Base-by-base conservation (phyloP, 2,797 vertebrate genomes). In the Limosa lapponica region DNA sequence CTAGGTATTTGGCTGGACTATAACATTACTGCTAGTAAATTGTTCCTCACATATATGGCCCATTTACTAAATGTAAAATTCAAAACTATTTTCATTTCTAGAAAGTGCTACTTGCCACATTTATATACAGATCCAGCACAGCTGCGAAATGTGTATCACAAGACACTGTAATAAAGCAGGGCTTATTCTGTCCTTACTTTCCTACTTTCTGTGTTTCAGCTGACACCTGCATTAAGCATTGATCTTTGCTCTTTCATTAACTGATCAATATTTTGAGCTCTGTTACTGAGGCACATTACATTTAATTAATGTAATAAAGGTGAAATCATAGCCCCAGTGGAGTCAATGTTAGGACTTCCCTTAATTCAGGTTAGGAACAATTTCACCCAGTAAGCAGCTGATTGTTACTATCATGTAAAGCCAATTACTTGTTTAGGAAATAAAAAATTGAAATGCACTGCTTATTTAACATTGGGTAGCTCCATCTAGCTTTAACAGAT, bases 291-390 rank as follows among this genome's bases (percentile, higher is more conserved):
- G 12, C 5, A 46, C 20, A 34, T 52, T 85, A 32, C 34, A 77
- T 91, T 80, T 79, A 67, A 82, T 89, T 87, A 84, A 88, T 55
- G 28, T 75, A 88, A 74, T 58, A 91, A 79, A 79, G 23, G 77
- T 66, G 37, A 94, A 90, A 87, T 88, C 46, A 52, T 82, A 81
- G 11, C 13, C 59, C 32, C 34, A 30, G 3, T 78, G 61, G 62
- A 58, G 34, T 77, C 54, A 58, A 5, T 48, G 46, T 66, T 91
- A 84, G 28, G 66, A 41, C n/a, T 93, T 71, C 14, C 15, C 32
- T 89, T 91, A 72, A 91, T 51, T 77, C 65, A 69, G 37, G 5
- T 61, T 77, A 89, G 58, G 37, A 77, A 52, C 11, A 79, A 75
- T 84, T 87, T 84, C 48, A 89, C 0, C 2, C 28, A 49, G 37